Percentiles rank a stretch among this genome's conserved stretches.
These are phyloP conservation scores for Ophion ellenae DNA, from an alignment of 2,888 invertebrate genomes.

Conservation along the genomic window DNA sequence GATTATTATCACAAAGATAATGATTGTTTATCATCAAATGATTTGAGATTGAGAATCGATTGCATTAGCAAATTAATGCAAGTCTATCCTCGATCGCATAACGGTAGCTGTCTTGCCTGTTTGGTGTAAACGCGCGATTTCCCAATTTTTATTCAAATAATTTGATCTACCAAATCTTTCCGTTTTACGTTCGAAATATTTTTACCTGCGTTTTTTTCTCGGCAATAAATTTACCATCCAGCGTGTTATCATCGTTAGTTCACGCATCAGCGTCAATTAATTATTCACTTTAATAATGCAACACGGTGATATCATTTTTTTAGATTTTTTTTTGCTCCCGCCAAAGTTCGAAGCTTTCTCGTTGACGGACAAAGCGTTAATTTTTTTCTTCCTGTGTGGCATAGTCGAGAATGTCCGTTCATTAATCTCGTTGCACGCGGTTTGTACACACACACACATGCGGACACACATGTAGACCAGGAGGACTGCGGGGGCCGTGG, in stretches of 20 bases:
- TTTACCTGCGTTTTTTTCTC: neutral
- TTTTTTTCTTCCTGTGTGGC: constrained; percentile 46
- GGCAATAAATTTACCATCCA: constrained; percentile 20
- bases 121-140: too few relatives aligned
- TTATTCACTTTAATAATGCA: constrained; percentile 30
- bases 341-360: constrained; percentile 46
- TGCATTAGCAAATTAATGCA: too few relatives aligned
- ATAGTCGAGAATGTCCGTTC: constrained; percentile 66
- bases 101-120: too few relatives aligned
- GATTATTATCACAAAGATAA: too few relatives aligned
- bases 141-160: too few relatives aligned
- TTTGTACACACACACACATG: constrained; percentile 1
- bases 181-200: neutral
- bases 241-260: constrained; percentile 10
- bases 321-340: constrained; percentile 18
- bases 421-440: constrained; percentile 67
- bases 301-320: constrained; percentile 38
- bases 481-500: neutral
- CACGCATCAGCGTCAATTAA: constrained; percentile 33
- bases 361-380: constrained; percentile 54
- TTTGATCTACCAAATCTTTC: too few relatives aligned
- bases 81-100: too few relatives aligned
- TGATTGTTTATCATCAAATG: too few relatives aligned
- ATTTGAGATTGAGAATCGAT: too few relatives aligned
- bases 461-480: constrained; percentile 5